Evolutionary conservation across 23 tunicate species (phyloP).

Genomic region (Halocynthia roretzi): DNA sequence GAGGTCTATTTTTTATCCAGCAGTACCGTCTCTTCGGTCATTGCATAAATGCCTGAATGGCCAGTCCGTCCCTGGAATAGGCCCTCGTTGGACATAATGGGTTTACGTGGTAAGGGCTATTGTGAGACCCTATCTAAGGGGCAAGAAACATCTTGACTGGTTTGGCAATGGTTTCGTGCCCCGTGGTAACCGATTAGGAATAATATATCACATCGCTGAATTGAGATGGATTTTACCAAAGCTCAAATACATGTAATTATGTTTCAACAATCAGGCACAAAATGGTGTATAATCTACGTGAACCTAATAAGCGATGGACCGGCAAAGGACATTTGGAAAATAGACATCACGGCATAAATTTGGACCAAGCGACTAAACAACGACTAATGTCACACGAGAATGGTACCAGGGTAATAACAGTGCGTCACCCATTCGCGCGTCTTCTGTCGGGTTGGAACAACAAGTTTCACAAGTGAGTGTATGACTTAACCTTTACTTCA

Average conservation of each 20-base stretch:
- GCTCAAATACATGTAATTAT: too few species aligned
- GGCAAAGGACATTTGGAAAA: constrained; percentile 26
- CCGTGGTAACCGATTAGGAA: not conserved
- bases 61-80: too few species aligned
- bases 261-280: constrained; percentile 21
- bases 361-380: constrained; percentile 13
- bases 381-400: constrained; percentile 11
- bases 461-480: constrained; percentile 42
- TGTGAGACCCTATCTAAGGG: too few species aligned
- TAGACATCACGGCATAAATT: constrained; percentile 13
- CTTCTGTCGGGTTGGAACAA: constrained; percentile 58
- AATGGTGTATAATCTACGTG: constrained; percentile 28
- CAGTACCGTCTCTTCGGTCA: too few species aligned
- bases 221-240: too few species aligned
- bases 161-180: too few species aligned
- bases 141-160: too few species aligned
- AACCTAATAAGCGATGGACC: constrained; percentile 14
- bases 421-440: constrained; percentile 59
- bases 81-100: too few species aligned
- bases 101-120: too few species aligned
- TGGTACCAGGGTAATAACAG: constrained; percentile 26
- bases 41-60: too few species aligned
- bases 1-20: too few species aligned
- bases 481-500: too few species aligned
- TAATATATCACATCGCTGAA: not conserved